These are phyloP conservation scores for Dendrolimus kikuchii DNA, from an alignment of 1,140 invertebrate species.

Conservation along the genomic window DNA sequence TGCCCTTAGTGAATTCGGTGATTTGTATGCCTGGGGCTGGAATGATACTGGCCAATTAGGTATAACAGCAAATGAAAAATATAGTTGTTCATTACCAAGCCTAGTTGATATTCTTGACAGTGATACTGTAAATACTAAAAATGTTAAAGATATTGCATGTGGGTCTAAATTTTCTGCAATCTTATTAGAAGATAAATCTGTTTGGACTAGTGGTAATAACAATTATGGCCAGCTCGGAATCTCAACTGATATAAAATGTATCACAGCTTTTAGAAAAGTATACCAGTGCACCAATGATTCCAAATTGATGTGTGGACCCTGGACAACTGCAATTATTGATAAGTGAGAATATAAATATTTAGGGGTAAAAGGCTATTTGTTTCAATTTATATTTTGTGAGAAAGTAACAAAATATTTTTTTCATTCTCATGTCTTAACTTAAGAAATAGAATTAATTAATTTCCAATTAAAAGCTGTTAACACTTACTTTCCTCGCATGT, in stretches of 20 bases:
- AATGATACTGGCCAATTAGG: constrained; percentile 91
- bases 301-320: constrained; percentile 43
- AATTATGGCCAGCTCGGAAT: constrained; percentile 82
- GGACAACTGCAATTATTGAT: constrained; percentile 35
- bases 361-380: too few relatives aligned
- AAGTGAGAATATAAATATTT: background rate
- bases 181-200: constrained; percentile 72
- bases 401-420: too few relatives aligned
- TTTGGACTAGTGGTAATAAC: constrained; percentile 83
- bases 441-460: constrained; percentile 4
- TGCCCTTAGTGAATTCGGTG: constrained; percentile 82
- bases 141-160: constrained; percentile 76
- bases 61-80: constrained; percentile 46
- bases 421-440: too few relatives aligned
- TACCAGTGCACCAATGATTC: constrained; percentile 20
- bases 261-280: constrained; percentile 36
- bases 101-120: constrained; percentile 73
- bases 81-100: constrained; percentile 65
- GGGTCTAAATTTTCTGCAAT: constrained; percentile 79
- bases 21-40: constrained; percentile 94
- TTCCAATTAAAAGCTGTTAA: background rate
- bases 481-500: too few relatives aligned
- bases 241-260: constrained; percentile 22
- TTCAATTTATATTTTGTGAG: too few relatives aligned
- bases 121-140: constrained; percentile 46